Evolutionary conservation across 2,797 vertebrate species (phyloP).

Genomic region (Gymnocypris eckloni): DNA sequence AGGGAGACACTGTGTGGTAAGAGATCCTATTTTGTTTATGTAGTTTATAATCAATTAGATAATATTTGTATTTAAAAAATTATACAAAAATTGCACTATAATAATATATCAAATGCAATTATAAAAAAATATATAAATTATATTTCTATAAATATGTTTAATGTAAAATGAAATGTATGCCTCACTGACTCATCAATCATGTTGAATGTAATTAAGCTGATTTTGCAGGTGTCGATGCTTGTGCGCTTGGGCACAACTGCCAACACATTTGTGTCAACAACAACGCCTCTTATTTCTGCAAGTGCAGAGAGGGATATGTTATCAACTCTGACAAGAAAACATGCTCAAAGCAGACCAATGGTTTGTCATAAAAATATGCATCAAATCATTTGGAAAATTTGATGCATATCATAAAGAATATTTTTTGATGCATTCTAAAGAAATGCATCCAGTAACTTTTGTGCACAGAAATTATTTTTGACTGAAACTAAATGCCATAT

Average conservation of each 20-base stretch:
- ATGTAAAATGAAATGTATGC: too few species aligned
- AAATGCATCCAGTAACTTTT: constrained; percentile 5
- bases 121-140: neutral
- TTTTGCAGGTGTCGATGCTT: constrained; percentile 75
- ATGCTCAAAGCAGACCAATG: constrained; percentile 81
- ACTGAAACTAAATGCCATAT: neutral
- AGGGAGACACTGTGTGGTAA: constrained; percentile 91
- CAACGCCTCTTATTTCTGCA: constrained; percentile 77
- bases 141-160: neutral
- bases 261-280: constrained; percentile 85
- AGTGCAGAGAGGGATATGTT: constrained; percentile 80
- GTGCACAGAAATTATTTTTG: neutral
- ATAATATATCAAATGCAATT: neutral
- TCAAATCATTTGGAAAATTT: neutral
- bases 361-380: constrained; percentile 39
- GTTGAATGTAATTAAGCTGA: constrained; percentile 38
- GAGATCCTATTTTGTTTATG: neutral
- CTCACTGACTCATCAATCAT: too few species aligned
- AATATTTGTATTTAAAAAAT: neutral
- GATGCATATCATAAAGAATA: constrained; percentile 18
- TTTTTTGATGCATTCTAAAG: constrained; percentile 19
- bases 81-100: neutral
- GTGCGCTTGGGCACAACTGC: constrained; percentile 81
- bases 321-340: constrained; percentile 84
- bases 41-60: neutral